These are phyloP conservation scores for Scaptomyza parva DNA, from an alignment of 2,888 invertebrate genomes.

Conservation along the genomic window DNA sequence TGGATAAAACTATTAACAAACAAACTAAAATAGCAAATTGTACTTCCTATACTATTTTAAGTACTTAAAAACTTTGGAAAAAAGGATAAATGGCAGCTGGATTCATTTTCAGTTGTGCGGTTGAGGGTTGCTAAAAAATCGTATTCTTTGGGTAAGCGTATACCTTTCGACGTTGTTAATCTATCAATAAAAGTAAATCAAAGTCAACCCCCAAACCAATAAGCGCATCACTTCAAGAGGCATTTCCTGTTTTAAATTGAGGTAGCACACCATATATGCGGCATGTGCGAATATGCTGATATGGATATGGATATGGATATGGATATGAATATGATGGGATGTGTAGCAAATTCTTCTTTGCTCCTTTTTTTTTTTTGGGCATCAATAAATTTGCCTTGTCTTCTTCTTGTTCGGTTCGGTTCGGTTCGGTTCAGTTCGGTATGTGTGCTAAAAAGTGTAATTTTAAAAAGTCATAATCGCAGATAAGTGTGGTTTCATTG, in stretches of 20 bases:
- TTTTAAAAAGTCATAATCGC: conserved; percentile 83
- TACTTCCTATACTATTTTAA: too few species aligned
- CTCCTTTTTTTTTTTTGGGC: conserved; percentile 12
- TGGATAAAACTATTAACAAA: too few species aligned
- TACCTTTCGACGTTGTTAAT: conserved; percentile 78
- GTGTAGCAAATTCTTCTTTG: conserved; percentile 59
- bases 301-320: conserved; percentile 54
- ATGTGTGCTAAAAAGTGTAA: conserved; percentile 77
- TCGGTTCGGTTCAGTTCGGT: conserved; percentile 40
- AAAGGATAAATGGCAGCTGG: too few species aligned
- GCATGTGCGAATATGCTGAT: conserved; percentile 60
- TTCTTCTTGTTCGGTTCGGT: conserved; percentile 46
- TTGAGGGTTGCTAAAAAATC: conserved; percentile 30
- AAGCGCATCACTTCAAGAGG: conserved; percentile 72
- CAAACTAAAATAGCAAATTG: too few species aligned
- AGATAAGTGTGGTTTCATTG: conserved; percentile 83
- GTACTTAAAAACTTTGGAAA: too few species aligned
- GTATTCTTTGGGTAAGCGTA: conserved; percentile 55
- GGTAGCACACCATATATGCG: conserved; percentile 55
- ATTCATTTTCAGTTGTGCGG: conserved; percentile 34
- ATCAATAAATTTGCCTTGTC: conserved; percentile 67
- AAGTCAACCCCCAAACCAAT: conserved; percentile 69
- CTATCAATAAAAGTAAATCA: conserved; percentile 83
- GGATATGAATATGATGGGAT: conserved; percentile 32
- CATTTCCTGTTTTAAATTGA: conserved; percentile 84